These are phyloP conservation scores for Drosophila ustulata DNA, from an alignment of 2,888 invertebrate genomes.

Conservation along the genomic window DNA sequence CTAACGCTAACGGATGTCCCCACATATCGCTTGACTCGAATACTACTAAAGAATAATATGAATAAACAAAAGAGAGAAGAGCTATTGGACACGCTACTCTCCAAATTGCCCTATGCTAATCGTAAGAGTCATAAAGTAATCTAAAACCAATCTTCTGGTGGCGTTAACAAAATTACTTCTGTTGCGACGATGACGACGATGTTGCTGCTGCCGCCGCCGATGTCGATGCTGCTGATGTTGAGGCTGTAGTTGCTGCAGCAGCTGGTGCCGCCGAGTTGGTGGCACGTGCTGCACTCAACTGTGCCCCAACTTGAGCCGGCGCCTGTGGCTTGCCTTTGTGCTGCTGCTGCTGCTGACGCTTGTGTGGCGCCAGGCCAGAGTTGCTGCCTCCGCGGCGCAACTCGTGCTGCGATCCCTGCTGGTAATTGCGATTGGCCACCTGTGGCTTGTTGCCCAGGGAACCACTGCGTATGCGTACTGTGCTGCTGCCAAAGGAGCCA, in stretches of 20 bases:
- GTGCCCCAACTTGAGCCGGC: constrained; percentile 60
- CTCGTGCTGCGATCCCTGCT: constrained; percentile 81
- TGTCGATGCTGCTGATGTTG: constrained; percentile 30
- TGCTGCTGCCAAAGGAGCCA: constrained; percentile 84
- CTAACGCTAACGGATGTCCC: constrained; percentile 70
- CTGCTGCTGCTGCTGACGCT: constrained; percentile 64
- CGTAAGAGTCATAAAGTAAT: constrained; percentile 59
- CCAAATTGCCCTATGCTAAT: constrained; percentile 39
- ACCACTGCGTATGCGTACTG: constrained; percentile 84
- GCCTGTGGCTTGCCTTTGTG: constrained; percentile 66
- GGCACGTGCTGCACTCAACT: constrained; percentile 61
- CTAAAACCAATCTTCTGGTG: constrained; percentile 56
- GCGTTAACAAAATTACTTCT: constrained; percentile 60
- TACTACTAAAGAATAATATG: constrained; percentile 63
- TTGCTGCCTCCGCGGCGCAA: constrained; percentile 82
- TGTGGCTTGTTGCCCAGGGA: constrained; percentile 84
- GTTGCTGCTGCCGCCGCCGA: constrained; percentile 24
- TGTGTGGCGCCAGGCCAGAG: constrained; percentile 76
- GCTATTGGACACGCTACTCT: constrained; percentile 24
- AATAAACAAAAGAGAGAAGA: constrained; percentile 68
- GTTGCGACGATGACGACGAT: constrained; percentile 60
- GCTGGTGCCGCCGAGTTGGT: constrained; percentile 43
- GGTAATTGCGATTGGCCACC: constrained; percentile 83
- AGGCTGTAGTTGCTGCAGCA: constrained; percentile 26
- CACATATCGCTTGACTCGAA: constrained; percentile 64